phyloP scores from a whole-genome alignment of 1,140 invertebrate species.

The Chrysomallon squamiferum region DNA sequence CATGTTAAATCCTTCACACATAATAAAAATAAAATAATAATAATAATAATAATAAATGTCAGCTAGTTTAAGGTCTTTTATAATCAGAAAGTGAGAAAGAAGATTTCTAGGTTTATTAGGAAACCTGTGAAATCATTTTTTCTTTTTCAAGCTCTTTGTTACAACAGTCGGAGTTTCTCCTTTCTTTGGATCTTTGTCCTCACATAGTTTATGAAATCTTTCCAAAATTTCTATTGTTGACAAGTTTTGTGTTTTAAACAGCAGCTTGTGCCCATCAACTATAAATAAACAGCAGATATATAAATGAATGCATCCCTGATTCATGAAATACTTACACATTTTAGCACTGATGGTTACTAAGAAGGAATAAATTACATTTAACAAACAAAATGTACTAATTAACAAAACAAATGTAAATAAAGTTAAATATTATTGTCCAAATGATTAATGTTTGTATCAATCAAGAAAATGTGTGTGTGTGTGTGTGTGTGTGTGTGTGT shows the following conservation, averaged over 20 bases:
- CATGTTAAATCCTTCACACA: too few relatives aligned
- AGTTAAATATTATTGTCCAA: not conserved
- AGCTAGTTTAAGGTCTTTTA: too few relatives aligned
- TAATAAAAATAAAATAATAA: too few relatives aligned
- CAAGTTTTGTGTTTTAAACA: conserved; percentile 11
- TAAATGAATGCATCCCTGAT: not conserved
- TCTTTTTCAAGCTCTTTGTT: conserved; percentile 8
- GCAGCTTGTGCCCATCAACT: conserved; percentile 13
- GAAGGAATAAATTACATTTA: not conserved
- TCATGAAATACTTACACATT: not conserved
- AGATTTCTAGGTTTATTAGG: too few relatives aligned
- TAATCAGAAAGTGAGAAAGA: too few relatives aligned
- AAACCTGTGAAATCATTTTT: conserved; percentile 9
- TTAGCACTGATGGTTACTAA: not conserved
- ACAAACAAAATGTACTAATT: not conserved
- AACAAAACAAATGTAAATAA: not conserved
- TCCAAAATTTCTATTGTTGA: conserved; percentile 14
- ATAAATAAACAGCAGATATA: not conserved
- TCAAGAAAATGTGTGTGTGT: too few relatives aligned
- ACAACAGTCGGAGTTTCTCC: not conserved
- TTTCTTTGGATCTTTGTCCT: conserved; percentile 16
- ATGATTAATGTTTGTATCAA: not conserved
- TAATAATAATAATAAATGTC: too few relatives aligned
- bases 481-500: too few relatives aligned
- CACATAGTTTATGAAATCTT: conserved; percentile 1